These are phyloP conservation scores for Nomada flava DNA, from an alignment of 2,888 invertebrate genomes.

Conservation along the genomic window DNA sequence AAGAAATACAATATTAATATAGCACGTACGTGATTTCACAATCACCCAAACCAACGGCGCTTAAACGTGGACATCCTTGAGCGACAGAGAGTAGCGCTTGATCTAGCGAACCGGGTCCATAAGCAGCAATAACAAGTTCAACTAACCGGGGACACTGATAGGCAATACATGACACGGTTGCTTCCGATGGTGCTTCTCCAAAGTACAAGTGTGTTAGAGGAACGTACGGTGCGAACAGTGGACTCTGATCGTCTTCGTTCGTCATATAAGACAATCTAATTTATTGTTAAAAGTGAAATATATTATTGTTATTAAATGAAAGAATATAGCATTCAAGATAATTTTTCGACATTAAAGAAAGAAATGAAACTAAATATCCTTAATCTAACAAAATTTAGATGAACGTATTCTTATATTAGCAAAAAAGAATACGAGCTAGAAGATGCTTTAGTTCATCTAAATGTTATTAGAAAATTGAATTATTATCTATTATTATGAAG, in stretches of 20 bases:
- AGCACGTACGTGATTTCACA: slow-evolving; percentile 79
- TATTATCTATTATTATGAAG: too few relatives aligned
- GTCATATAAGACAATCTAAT: slow-evolving; percentile 78
- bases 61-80: slow-evolving; percentile 76
- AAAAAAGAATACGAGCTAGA: too few relatives aligned
- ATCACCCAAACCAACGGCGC: slow-evolving; percentile 80
- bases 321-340: too few relatives aligned
- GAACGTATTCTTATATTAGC: too few relatives aligned
- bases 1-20: neutral
- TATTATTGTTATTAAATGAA: neutral
- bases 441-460: too few relatives aligned
- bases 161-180: slow-evolving; percentile 73
- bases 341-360: too few relatives aligned
- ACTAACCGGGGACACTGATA: slow-evolving; percentile 77
- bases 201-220: slow-evolving; percentile 82
- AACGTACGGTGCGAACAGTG: slow-evolving; percentile 74
- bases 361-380: too few relatives aligned
- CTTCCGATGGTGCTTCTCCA: slow-evolving; percentile 77
- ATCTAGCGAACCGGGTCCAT: slow-evolving; percentile 77
- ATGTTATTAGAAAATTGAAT: too few relatives aligned
- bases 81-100: slow-evolving; percentile 75
- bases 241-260: slow-evolving; percentile 76
- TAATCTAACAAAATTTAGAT: too few relatives aligned
- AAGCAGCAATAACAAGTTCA: slow-evolving; percentile 80
- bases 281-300: slow-evolving; percentile 2